Conservation (phyloP, 2,113 vertebrate genomes). For the Corydoras sp. region DNA sequence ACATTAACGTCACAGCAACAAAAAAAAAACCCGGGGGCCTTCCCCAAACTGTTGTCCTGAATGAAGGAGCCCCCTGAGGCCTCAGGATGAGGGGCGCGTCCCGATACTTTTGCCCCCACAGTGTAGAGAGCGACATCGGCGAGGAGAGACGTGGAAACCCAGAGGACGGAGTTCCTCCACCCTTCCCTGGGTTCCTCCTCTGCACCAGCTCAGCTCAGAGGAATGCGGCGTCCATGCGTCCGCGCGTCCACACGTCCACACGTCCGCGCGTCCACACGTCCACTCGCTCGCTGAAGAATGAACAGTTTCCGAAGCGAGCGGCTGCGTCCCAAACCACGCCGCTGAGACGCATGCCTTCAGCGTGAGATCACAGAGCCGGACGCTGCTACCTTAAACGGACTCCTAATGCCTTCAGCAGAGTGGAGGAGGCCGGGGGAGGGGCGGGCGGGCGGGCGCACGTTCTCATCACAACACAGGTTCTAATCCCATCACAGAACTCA, state of each 20-base stretch:
- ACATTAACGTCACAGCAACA: too few relatives aligned
- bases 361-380: slow-evolving; percentile 64
- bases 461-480: too few relatives aligned
- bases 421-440: background rate
- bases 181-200: slow-evolving; percentile 59
- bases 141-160: slow-evolving; percentile 24
- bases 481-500: too few relatives aligned
- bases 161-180: slow-evolving; percentile 50
- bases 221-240: slow-evolving; percentile 74
- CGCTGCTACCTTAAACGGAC: slow-evolving; percentile 55
- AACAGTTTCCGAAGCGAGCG: slow-evolving; percentile 74
- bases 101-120: too few relatives aligned
- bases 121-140: background rate
- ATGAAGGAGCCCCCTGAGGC: too few relatives aligned
- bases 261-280: slow-evolving; percentile 59
- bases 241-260: background rate
- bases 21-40: too few relatives aligned
- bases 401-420: slow-evolving; percentile 45
- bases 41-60: too few relatives aligned
- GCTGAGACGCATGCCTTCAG: slow-evolving; percentile 71
- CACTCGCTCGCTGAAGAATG: slow-evolving; percentile 75
- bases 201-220: slow-evolving; percentile 80
- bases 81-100: too few relatives aligned
- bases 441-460: too few relatives aligned
- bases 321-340: slow-evolving; percentile 55